Evolutionary conservation across 2,797 vertebrate genomes (phyloP).

Genomic region (Avahi laniger): DNA sequence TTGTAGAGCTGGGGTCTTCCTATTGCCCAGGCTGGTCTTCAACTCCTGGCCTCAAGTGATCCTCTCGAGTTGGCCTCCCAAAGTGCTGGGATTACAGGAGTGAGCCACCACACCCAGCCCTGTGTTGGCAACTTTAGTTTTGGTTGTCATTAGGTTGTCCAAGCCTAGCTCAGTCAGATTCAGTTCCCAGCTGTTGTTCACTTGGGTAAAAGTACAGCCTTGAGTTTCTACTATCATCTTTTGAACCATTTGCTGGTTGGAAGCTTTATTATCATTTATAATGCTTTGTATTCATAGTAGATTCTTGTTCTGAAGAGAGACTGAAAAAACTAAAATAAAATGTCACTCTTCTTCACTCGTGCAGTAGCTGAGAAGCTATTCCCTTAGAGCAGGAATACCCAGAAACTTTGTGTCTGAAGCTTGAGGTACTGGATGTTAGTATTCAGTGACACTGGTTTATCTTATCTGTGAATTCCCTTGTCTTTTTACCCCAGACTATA

Average conservation of each 20-base stretch:
- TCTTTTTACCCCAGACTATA: neutral
- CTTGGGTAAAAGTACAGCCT: neutral
- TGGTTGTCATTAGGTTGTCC: neutral
- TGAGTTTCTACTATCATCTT: neutral
- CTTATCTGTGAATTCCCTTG: neutral
- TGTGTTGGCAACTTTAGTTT: neutral
- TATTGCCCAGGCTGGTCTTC: neutral
- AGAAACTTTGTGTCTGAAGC: neutral
- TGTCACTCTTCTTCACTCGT: neutral
- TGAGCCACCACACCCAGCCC: too few relatives aligned
- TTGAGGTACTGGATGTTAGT: neutral
- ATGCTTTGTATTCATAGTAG: neutral
- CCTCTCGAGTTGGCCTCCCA: neutral
- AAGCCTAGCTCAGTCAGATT: neutral
- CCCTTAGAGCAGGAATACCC: neutral
- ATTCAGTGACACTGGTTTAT: neutral
- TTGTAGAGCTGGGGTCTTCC: neutral
- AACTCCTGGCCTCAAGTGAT: neutral
- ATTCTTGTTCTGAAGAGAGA: neutral
- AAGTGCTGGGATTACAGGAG: neutral
- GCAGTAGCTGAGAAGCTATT: neutral
- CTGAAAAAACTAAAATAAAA: neutral
- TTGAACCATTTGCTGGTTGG: neutral
- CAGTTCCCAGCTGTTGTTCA: neutral
- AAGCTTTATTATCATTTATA: neutral